Conservation (phyloP, 2,888 invertebrate species). For the Dioctria linearis region DNA sequence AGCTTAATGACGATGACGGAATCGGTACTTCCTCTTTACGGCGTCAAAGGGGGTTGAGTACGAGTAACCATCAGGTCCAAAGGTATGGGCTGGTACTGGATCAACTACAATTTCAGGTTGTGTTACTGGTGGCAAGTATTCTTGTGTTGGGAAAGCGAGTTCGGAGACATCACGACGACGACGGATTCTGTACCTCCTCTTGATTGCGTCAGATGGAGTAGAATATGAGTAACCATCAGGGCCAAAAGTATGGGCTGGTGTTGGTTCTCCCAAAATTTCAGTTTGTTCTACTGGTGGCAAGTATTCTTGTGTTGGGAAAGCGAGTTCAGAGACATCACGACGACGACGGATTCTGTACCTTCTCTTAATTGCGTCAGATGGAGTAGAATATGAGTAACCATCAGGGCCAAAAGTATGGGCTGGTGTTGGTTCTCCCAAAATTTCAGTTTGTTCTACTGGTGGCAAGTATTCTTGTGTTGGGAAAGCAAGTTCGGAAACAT, state of each 20-base stretch:
- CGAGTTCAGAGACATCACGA: no score
- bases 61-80: conserved; percentile 29
- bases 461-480: conserved; percentile 39
- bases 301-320: no score
- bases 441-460: no score
- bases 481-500: conserved; percentile 14
- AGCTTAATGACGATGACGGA: conserved; percentile 31
- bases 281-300: no score
- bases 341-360: no score
- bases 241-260: no score
- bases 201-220: not conserved
- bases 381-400: no score
- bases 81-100: conserved; percentile 2
- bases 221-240: conserved; percentile 32
- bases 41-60: conserved; percentile 18
- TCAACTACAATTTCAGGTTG: not conserved
- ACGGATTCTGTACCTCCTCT: conserved; percentile 15
- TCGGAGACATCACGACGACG: conserved; percentile 47
- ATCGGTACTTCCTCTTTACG: conserved; percentile 15
- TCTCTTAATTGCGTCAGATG: no score
- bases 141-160: conserved; percentile 21
- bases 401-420: no score
- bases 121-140: conserved; percentile 34
- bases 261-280: no score
- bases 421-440: no score